Percentiles rank a stretch among this genome's conserved stretches.
Evolutionary conservation across 1,140 invertebrate genomes (phyloP).

Genomic region (Thaumetopoea pityocampa): DNA sequence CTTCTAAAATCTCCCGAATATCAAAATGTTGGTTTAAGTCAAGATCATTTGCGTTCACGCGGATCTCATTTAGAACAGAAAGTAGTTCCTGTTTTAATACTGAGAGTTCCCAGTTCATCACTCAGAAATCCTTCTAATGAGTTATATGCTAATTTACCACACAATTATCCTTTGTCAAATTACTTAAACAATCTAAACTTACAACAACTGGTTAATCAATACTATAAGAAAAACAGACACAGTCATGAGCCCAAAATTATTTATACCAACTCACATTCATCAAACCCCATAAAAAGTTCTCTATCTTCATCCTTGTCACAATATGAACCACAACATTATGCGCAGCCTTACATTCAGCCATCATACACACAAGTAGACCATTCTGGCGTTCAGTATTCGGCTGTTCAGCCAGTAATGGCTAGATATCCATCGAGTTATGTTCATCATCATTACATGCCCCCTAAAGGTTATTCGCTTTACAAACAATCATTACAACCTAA

Average conservation of each 20-base stretch:
- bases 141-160: conserved; percentile 75
- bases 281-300: too few relatives aligned
- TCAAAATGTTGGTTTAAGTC: conserved; percentile 54
- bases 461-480: conserved; percentile 41
- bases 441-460: conserved; percentile 41
- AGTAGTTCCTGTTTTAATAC: conserved; percentile 75
- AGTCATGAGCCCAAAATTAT: too few relatives aligned
- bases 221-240: conserved; percentile 51
- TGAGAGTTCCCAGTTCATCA: conserved; percentile 76
- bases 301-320: conserved; percentile 16
- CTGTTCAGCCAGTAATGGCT: conserved; percentile 63
- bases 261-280: too few relatives aligned
- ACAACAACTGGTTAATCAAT: conserved; percentile 63
- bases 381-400: conserved; percentile 65
- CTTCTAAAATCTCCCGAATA: conserved; percentile 63
- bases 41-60: conserved; percentile 54
- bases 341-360: conserved; percentile 49
- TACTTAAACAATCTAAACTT: conserved; percentile 75
- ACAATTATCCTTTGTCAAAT: conserved; percentile 72
- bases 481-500: conserved; percentile 39
- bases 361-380: conserved; percentile 58
- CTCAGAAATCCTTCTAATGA: conserved; percentile 70
- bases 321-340: conserved; percentile 50
- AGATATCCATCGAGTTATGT: conserved; percentile 50
- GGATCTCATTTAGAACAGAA: conserved; percentile 48